phyloP scores from a whole-genome alignment of 2,888 invertebrate species.

The Leptinotarsa tumamoca region DNA sequence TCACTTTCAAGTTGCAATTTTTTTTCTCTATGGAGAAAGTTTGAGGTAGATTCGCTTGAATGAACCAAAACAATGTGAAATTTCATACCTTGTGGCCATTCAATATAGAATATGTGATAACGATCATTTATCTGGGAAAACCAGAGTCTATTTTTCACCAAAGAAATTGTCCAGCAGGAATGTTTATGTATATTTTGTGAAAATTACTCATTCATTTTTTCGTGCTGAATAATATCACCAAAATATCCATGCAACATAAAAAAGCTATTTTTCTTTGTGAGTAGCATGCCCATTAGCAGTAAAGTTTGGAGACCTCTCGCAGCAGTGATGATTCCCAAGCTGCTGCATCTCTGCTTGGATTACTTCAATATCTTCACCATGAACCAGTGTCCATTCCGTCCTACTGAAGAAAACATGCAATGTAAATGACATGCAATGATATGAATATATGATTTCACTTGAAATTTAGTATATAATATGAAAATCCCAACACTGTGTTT shows the following conservation, averaged over 20 bases:
- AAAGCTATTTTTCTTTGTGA: neutral
- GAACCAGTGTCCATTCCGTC: constrained; percentile 42
- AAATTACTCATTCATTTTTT: neutral
- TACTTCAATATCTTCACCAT: constrained; percentile 33
- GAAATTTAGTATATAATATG: neutral
- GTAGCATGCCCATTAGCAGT: constrained; percentile 2
- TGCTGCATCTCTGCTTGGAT: constrained; percentile 13
- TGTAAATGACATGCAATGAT: constrained; percentile 1
- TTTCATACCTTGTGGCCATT: no score
- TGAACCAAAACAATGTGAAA: neutral
- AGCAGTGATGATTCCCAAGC: neutral
- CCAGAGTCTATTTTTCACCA: no score
- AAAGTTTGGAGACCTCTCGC: neutral
- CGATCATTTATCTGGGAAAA: no score
- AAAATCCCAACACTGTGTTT: no score
- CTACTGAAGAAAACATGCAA: constrained; percentile 40
- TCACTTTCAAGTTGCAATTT: neutral
- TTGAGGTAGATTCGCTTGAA: neutral
- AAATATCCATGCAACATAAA: neutral
- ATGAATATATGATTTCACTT: neutral
- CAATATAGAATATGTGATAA: no score
- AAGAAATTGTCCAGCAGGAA: no score
- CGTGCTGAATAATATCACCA: neutral
- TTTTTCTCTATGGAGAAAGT: neutral
- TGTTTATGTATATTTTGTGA: neutral